Evolutionary conservation across 2,113 vertebrate species (phyloP), one percentile per base, ranked within the genome.

Genomic region (Mystacornis crossleyi): DNA sequence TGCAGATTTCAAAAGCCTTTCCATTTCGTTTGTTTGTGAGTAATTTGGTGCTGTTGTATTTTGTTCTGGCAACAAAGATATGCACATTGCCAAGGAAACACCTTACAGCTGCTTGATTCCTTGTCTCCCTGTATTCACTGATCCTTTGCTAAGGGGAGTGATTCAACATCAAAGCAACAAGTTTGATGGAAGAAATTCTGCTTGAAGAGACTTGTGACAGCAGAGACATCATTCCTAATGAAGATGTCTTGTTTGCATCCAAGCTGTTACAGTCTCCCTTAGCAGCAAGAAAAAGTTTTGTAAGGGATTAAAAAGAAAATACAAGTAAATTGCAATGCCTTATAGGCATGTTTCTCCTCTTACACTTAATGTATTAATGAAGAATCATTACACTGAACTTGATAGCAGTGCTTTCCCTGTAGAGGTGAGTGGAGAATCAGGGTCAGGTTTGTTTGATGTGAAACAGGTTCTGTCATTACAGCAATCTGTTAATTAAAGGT

Each of bases 1-100:
- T 74, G 64, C 61, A 70, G 60, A 73, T 93, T 95, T 90, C 86
- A 95, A 94, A 96, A 92, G 64, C 85, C 51, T 77, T 95, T 92
- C 54, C 26, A 62, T 85, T 88, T 86, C 78, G 93, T 97, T 86
- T 92, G 85, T 95, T 95, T 79, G 86, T 83, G 74, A 88, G 87
- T 90, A 90, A 93, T 93, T 95, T 92, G 93, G 51, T 77, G 71
- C 14, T 66, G 51, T 66, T 91, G 90, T 93, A 28, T 94, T 95
- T 93, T 83, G 42, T 77, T 88, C 67, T 86, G 82, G 62, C 6
- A 26, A 91, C 78, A 93, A 77, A 82, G 87, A 73, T 60, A 69
- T 9, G 62, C 85, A 70, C 64, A 83, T 83, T 92, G 83, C 85
- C 80, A 86, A 89, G 93, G 85, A 92, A 90, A 92, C 74, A 81